Conservation (phyloP, 2,888 invertebrate genomes). For the Therioaphis trifolii region DNA sequence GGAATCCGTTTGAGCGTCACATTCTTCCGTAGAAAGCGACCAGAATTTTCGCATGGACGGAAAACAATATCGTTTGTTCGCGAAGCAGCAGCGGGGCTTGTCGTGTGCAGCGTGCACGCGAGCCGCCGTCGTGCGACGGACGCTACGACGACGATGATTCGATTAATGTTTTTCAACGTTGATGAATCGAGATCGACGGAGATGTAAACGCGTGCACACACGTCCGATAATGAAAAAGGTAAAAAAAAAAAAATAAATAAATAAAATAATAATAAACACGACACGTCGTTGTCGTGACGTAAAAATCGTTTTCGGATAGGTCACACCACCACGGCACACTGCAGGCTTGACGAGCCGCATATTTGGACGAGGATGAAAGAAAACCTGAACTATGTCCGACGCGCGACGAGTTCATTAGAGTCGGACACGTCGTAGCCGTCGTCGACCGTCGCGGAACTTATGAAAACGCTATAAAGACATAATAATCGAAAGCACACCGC, state of each 20-base stretch:
- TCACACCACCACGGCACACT: background rate
- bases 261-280: background rate
- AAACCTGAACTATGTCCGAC: slow-evolving; percentile 24
- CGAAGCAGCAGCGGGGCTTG: background rate
- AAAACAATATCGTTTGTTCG: background rate
- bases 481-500: slow-evolving; percentile 8
- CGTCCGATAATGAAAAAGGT: no score
- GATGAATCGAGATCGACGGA: no score
- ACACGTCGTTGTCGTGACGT: background rate
- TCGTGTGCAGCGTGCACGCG: background rate
- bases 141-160: background rate
- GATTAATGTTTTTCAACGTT: no score
- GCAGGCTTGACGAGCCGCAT: background rate
- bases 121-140: background rate
- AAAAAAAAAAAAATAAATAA: background rate
- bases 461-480: slow-evolving; percentile 1
- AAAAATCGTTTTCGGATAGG: slow-evolving; percentile 21
- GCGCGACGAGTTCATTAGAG: slow-evolving; percentile 19
- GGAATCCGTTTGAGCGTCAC: background rate
- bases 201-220: no score
- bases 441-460: background rate
- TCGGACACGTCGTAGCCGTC: background rate
- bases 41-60: background rate
- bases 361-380: background rate
- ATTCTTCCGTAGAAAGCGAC: slow-evolving; percentile 44